These are phyloP conservation scores for Zonitis immaculata DNA, from an alignment of 2,888 invertebrate species.

Conservation along the genomic window DNA sequence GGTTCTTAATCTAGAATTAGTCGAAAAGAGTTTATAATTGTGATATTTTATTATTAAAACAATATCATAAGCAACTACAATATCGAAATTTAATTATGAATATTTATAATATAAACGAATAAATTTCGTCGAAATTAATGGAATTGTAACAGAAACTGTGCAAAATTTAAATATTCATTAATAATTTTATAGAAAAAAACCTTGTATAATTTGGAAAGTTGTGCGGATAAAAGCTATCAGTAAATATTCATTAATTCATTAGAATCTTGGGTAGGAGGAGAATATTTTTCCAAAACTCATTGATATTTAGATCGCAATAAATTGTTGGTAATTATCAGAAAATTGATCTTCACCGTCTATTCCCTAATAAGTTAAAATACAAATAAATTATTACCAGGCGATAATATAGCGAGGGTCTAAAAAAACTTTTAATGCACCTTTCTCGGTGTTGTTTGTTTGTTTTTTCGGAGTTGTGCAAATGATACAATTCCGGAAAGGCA, in stretches of 20 bases:
- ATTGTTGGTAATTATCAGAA: background rate
- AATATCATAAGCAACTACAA: too few relatives aligned
- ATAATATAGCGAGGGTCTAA: background rate
- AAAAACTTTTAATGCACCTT: background rate
- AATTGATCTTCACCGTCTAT: too few relatives aligned
- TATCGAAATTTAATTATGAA: background rate
- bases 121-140: background rate
- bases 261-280: background rate
- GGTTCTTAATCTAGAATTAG: too few relatives aligned
- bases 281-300: background rate
- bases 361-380: too few relatives aligned
- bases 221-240: background rate
- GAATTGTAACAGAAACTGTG: background rate
- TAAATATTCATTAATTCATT: background rate
- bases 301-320: background rate
- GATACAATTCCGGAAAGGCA: background rate
- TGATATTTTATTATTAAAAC: too few relatives aligned
- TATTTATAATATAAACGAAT: background rate
- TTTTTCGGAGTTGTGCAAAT: background rate
- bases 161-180: conserved; percentile 1
- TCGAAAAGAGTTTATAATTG: too few relatives aligned
- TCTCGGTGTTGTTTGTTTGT: background rate
- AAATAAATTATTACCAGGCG: too few relatives aligned
- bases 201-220: background rate
- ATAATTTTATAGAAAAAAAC: background rate